Conservation (phyloP, 2,797 vertebrate species). For the Parauchenoglanis ngamensis region DNA sequence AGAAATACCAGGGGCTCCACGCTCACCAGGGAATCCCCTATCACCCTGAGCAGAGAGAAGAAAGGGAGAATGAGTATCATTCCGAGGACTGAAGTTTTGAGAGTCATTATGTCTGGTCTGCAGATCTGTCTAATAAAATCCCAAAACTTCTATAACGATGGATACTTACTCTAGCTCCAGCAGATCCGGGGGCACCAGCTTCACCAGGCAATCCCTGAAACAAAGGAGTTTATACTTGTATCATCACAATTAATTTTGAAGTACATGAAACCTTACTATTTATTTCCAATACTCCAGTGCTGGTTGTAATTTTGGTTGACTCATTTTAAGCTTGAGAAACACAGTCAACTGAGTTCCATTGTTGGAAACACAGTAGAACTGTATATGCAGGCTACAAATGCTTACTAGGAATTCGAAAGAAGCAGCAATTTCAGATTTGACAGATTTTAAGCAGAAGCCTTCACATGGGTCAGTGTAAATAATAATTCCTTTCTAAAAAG, state of each 20-base stretch:
- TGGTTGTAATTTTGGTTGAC: not conserved
- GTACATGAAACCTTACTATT: not conserved
- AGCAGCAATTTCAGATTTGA: not conserved
- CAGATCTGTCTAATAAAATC: not conserved
- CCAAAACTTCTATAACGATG: not conserved
- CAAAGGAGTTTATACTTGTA: slow-evolving; percentile 13
- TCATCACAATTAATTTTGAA: not conserved
- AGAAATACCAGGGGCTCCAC: slow-evolving; percentile 83
- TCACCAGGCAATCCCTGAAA: slow-evolving; percentile 90
- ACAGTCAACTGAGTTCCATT: too few relatives aligned
- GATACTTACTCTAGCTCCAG: slow-evolving; percentile 89
- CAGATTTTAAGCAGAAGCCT: not conserved
- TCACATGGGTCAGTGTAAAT: not conserved
- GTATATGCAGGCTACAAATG: not conserved
- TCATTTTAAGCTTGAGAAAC: not conserved
- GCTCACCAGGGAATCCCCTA: slow-evolving; percentile 95
- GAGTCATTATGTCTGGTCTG: not conserved
- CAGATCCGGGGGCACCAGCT: slow-evolving; percentile 81
- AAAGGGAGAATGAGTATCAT: not conserved
- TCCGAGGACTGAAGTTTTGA: not conserved
- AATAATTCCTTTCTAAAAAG: not conserved
- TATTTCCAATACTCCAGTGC: not conserved
- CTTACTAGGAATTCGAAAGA: not conserved
- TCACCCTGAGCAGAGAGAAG: slow-evolving; percentile 79
- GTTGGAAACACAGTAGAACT: not conserved